These are phyloP conservation scores for Struthidea cinerea DNA, from an alignment of 2,113 vertebrate genomes.

Conservation along the genomic window DNA sequence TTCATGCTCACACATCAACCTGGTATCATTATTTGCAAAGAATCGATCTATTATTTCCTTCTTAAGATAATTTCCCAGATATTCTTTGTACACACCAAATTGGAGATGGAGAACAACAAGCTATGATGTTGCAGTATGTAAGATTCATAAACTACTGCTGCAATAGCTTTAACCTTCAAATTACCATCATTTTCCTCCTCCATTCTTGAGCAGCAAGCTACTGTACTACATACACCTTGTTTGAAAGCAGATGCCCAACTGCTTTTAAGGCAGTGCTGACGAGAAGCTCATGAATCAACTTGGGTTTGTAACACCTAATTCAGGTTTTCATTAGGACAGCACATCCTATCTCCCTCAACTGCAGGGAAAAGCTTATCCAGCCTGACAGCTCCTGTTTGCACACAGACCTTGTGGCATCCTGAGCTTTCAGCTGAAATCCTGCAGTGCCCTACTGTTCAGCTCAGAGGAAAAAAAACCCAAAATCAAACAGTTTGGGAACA, in stretches of 20 bases:
- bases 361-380: constrained; percentile 28
- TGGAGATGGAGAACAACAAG: constrained; percentile 5
- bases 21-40: constrained; percentile 14
- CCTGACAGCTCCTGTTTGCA: not conserved
- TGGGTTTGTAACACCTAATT: not conserved
- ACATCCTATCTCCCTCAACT: not conserved
- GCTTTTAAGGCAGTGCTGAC: constrained; percentile 7
- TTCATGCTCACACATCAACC: constrained; percentile 15
- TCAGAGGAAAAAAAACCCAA: not conserved
- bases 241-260: not conserved
- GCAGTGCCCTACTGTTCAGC: not conserved
- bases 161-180: constrained; percentile 37
- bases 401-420: not conserved
- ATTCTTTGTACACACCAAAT: not conserved
- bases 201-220: constrained; percentile 47
- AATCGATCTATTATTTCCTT: not conserved
- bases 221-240: not conserved
- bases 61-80: not conserved
- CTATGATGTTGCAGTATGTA: not conserved
- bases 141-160: not conserved
- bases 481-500: not conserved
- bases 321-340: not conserved
- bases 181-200: not conserved
- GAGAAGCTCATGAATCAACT: not conserved
- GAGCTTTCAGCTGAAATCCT: constrained; percentile 22